A percentile compares a stretch with the other conserved stretches of the same genome.
These are phyloP conservation scores for Ceratina australensis DNA, from an alignment of 1,140 invertebrate genomes.

Conservation along the genomic window DNA sequence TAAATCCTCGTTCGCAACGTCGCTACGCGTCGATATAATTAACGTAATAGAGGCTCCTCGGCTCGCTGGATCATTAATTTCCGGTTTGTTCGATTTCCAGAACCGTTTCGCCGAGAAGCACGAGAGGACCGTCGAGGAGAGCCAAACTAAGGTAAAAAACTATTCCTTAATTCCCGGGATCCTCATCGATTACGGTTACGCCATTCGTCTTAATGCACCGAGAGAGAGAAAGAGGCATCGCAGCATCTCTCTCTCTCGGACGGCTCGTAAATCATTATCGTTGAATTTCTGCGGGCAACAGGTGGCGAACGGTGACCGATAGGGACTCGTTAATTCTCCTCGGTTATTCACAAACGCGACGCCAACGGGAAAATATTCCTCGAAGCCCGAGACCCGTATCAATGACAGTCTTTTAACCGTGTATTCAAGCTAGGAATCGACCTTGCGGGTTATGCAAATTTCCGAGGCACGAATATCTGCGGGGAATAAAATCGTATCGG, in stretches of 20 bases:
- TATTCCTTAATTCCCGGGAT: background rate
- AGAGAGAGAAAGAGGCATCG: background rate
- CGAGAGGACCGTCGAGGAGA: slow-evolving; percentile 65
- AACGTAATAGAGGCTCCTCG: too few species aligned
- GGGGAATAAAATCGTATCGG: background rate
- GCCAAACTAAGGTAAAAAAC: slow-evolving; percentile 71
- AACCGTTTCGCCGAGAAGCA: slow-evolving; percentile 67
- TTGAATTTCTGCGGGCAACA: slow-evolving; percentile 56
- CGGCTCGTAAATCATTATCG: slow-evolving; percentile 46
- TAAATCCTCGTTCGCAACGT: too few species aligned
- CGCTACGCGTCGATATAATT: too few species aligned
- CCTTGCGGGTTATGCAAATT: background rate
- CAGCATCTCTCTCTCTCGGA: background rate
- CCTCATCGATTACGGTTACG: slow-evolving; percentile 20
- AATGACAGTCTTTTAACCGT: background rate
- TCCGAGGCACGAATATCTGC: background rate
- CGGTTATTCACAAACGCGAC: background rate
- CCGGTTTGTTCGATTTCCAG: slow-evolving; percentile 56
- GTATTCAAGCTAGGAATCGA: background rate
- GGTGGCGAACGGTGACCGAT: slow-evolving; percentile 57
- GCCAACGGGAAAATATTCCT: slow-evolving; percentile 44
- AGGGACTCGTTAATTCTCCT: slow-evolving; percentile 33
- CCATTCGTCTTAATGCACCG: slow-evolving; percentile 17
- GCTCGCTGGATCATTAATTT: background rate
- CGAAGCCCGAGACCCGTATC: too few species aligned